Percentiles rank a stretch among this genome's conserved stretches.
Conservation (phyloP, 2,888 invertebrate genomes). For the Lumbricus terrestris region DNA sequence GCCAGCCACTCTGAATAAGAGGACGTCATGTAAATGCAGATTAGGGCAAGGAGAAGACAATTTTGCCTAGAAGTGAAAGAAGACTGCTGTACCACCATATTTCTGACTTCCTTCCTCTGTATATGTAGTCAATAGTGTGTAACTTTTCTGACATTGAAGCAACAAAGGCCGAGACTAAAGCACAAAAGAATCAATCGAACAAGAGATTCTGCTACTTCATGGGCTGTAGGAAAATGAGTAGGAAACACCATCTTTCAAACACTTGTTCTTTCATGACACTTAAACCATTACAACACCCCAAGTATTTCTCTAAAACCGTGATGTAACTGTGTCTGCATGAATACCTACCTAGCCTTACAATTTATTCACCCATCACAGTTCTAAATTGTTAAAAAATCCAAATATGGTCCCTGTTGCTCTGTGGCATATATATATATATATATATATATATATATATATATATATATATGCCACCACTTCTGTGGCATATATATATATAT, state of each 20-base stretch:
- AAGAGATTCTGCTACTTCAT: not conserved
- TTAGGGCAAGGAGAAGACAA: not conserved
- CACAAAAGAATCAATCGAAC: not conserved
- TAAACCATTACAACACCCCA: not conserved
- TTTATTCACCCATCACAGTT: not conserved
- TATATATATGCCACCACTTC: no score
- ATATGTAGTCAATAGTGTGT: not conserved
- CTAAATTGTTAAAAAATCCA: not conserved
- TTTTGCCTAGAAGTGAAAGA: not conserved
- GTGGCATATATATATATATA: no score
- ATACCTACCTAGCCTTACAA: not conserved
- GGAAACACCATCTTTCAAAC: not conserved
- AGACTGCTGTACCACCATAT: not conserved
- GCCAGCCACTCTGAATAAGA: not conserved
- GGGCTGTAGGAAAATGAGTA: not conserved
- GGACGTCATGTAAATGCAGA: not conserved
- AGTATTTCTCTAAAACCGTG: not conserved
- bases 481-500: no score
- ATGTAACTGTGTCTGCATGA: not conserved
- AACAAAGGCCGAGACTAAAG: not conserved
- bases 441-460: no score
- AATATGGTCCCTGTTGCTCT: not conserved
- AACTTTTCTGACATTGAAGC: not conserved
- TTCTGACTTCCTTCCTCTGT: not conserved
- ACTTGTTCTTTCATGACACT: not conserved